Evolutionary conservation across 2,113 vertebrate species (phyloP), one percentile per base, ranked within the genome.

Genomic region (Girardinichthys multiradiatus): DNA sequence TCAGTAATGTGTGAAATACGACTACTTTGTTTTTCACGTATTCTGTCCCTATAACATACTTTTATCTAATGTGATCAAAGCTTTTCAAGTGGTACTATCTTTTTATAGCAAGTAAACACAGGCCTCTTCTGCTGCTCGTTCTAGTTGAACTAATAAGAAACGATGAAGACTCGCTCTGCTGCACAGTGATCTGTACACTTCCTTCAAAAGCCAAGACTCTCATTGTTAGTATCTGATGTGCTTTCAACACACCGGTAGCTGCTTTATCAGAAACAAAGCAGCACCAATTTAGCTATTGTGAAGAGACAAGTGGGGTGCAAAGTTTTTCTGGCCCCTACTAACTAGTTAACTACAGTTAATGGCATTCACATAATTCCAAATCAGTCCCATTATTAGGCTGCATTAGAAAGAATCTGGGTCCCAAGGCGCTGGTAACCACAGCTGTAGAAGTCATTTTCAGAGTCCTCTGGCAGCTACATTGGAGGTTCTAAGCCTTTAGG

Each of bases 381-480:
- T 83, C 83, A 76, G 73, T n/a, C 73, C 81, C 73, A 83, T 87
- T 88, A 89, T 15, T 51, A 82, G n/a, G n/a, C 21, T 17, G n/a
- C 13, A 80, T 60, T 37, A 42, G 64, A 72, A 79, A 74, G n/a
- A 62, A 29, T 77, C 64, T 26, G 15, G 66, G 42, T 74, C 71
- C 66, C 30, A 12, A 14, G 48, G 31, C 39, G 11, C 12, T 71
- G n/a, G 74, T 69, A 80, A 37, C 42, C 31, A 26, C 67, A 5
- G 39, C 69, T 72, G 31, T 62, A 89, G 77, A 57, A 35, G 60
- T 62, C 65, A 62, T 54, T 66, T 21, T 65, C 28, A 10, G 0
- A 48, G 70, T 62, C 76, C 42, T 62, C 61, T 42, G 70, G 71
- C 27, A 64, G 72, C 28, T 76, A 72, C 74, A 61, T 30, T 67